Percentiles rank a stretch among this genome's conserved stretches.
Conservation (phyloP, 2,113 vertebrate species). For the Osmerus eperlanus region DNA sequence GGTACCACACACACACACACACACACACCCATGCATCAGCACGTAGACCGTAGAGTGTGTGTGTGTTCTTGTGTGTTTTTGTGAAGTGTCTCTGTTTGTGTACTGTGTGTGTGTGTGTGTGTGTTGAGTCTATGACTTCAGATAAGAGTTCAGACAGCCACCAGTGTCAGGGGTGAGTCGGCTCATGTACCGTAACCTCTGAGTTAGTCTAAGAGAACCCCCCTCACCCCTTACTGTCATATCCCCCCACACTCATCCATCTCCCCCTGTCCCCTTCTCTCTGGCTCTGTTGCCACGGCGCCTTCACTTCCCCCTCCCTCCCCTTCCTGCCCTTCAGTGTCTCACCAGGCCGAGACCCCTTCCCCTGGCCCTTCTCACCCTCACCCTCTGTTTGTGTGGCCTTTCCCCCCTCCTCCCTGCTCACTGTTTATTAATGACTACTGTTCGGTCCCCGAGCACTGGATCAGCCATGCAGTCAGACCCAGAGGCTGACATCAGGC, state of each 20-base stretch:
- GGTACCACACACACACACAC: constrained; percentile 32
- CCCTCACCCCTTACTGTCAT: not conserved
- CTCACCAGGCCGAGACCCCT: constrained; percentile 42
- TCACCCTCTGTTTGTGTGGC: constrained; percentile 1
- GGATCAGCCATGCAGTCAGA: not conserved
- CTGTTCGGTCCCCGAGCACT: not conserved
- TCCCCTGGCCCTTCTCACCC: constrained; percentile 5
- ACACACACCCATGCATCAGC: constrained; percentile 44
- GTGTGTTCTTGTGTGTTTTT: too few species aligned
- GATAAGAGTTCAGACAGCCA: too few species aligned
- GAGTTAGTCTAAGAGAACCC: not conserved
- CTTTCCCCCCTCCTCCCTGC: not conserved
- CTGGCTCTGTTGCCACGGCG: constrained; percentile 19
- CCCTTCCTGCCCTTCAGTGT: constrained; percentile 40
- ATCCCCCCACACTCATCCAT: not conserved
- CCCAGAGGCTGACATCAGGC: constrained; percentile 30
- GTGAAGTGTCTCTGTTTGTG: too few species aligned
- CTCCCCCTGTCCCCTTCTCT: constrained; percentile 6
- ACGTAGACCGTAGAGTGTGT: constrained; percentile 7
- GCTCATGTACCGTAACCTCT: not conserved
- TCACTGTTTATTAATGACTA: constrained; percentile 20
- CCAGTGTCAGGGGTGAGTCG: too few species aligned
- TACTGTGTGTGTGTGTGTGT: too few species aligned
- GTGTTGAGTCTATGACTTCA: too few species aligned
- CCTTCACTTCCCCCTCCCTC: constrained; percentile 38